Base-by-base conservation (phyloP, 2,797 vertebrate species). In the Ara ararauna region DNA sequence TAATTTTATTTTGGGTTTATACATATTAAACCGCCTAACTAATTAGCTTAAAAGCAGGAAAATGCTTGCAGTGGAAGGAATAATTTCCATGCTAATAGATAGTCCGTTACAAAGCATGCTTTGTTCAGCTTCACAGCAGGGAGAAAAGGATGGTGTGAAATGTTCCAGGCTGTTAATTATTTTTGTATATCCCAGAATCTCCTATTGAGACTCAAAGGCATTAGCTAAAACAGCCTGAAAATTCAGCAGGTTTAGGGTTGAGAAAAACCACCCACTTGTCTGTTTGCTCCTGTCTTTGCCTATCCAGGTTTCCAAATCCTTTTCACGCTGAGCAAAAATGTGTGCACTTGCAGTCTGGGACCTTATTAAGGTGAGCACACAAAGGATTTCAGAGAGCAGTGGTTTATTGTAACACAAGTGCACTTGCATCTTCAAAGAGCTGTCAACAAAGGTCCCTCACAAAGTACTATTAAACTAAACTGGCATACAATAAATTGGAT, bases 121-220 rank as follows among this genome's bases (percentile, higher is more conserved):
- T 96, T 93, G 89, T 96, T 93, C 38, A 5, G 65, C 61, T 90
- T 87, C 92, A 50, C 92, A 72, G 84, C 65, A 80, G 90, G 84
- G 64, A 74, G n/a, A 14, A 14, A 76, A 51, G 64, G 77, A 56
- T 0, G 6, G 80, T 88, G 86, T 90, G 86, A 96, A 94, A 92
- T 68, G 84, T 82, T 94, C 83, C 80, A 87, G 81, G 68, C 90
- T 90, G 64, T 83, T 95, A 92, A 83, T 56, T 93, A 89, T 87
- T 90, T 94, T 92, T 93, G 58, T 92, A 48, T 96, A 91, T 85
- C 48, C 72, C 75, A 87, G 78, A 89, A 26, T 58, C 78, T 91
- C 51, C 53, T 77, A 64, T 32, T 85, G 61, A 94, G 34, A 85
- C 78, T 92, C 75, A 85, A 73, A 87, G 26, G n/a, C 71, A 48